These are phyloP conservation scores for Caiman crocodilus DNA, from an alignment of 2,797 vertebrate genomes.

Conservation along the genomic window DNA sequence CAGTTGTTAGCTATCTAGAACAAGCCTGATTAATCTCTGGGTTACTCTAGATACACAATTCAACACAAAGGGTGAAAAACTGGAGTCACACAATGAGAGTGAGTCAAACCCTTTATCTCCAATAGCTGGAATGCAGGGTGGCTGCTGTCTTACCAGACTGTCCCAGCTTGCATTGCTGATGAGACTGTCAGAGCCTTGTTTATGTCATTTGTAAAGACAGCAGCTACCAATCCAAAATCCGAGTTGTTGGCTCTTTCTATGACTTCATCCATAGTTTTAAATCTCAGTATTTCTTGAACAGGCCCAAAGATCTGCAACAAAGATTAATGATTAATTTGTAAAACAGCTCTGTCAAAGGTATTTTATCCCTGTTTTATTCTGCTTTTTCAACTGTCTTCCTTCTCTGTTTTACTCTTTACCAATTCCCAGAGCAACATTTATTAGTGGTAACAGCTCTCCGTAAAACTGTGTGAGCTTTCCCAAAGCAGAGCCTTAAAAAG, in stretches of 20 bases:
- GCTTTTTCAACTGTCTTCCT: not conserved
- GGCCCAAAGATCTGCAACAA: slow-evolving; percentile 95
- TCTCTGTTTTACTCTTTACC: not conserved
- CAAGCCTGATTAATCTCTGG: not conserved
- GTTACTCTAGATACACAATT: slow-evolving; percentile 18
- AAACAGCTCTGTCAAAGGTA: not conserved
- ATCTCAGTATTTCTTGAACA: slow-evolving; percentile 97
- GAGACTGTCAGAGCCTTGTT: slow-evolving; percentile 97
- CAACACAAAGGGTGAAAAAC: slow-evolving; percentile 19
- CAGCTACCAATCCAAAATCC: slow-evolving; percentile 93
- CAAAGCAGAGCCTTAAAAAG: not conserved
- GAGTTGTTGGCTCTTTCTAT: slow-evolving; percentile 97
- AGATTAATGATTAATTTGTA: slow-evolving; percentile 6
- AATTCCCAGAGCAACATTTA: not conserved
- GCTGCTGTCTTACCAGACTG: slow-evolving; percentile 91
- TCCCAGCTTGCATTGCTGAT: slow-evolving; percentile 96
- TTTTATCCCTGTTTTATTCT: slow-evolving; percentile 1
- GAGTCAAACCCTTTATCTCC: slow-evolving; percentile 9
- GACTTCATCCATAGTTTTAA: slow-evolving; percentile 97
- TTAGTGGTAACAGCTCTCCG: not conserved
- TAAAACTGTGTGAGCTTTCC: slow-evolving; percentile 1
- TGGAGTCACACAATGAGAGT: not conserved
- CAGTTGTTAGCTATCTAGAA: not conserved
- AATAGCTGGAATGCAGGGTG: not conserved
- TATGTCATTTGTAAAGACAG: slow-evolving; percentile 96